Evolutionary conservation across 1,140 invertebrate species (phyloP).

Genomic region (Dendrolimus punctatus): DNA sequence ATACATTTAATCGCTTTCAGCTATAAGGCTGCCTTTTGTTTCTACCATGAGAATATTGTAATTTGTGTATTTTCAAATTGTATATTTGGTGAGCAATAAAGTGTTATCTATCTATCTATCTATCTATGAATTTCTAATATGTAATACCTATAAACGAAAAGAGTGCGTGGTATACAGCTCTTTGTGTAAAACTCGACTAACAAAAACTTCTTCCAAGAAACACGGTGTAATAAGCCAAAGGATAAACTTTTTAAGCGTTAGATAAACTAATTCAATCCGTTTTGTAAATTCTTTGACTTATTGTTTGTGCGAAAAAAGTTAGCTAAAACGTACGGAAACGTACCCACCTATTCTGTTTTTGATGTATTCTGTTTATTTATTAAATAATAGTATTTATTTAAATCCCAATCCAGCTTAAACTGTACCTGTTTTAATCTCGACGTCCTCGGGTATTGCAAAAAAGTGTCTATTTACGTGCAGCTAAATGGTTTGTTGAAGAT

Average conservation of each 20-base stretch:
- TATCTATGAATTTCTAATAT: too few species aligned
- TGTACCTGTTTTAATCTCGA: constrained; percentile 52
- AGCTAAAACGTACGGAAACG: constrained; percentile 21
- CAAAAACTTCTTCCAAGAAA: constrained; percentile 15
- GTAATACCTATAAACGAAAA: too few species aligned
- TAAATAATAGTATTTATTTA: constrained; percentile 62
- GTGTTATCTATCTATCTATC: too few species aligned
- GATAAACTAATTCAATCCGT: constrained; percentile 52
- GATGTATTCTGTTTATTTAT: constrained; percentile 52
- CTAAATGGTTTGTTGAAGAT: constrained; percentile 34
- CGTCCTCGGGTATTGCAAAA: constrained; percentile 21
- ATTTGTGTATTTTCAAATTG: too few species aligned
- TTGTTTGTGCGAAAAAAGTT: constrained; percentile 43
- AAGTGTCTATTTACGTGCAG: constrained; percentile 50
- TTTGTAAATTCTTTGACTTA: constrained; percentile 44
- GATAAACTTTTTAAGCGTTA: constrained; percentile 44
- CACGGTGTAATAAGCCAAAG: constrained; percentile 22
- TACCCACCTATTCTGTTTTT: constrained; percentile 16
- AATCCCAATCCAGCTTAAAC: constrained; percentile 56
- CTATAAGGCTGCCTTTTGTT: too few species aligned
- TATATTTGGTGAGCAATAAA: too few species aligned
- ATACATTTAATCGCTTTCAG: too few species aligned
- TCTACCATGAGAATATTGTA: too few species aligned
- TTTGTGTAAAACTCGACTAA: neutral
- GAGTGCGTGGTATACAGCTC: too few species aligned